A percentile compares a stretch with the other conserved stretches of the same genome.
Conservation (phyloP, 92 coral and sea anemone genomes). For the Porites cylindrica region DNA sequence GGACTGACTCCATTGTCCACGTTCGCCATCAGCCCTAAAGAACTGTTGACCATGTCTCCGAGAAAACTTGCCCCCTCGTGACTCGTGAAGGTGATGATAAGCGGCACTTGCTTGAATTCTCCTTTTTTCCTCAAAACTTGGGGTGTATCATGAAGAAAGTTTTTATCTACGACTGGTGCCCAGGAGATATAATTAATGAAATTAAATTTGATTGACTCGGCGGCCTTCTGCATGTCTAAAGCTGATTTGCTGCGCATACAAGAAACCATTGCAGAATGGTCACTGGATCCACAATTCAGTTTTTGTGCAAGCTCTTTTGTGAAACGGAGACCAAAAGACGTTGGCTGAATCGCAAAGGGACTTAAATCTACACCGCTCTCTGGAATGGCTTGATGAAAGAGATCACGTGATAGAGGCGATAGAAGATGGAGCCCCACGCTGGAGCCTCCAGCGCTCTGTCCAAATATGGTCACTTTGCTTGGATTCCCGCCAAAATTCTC, state of each 20-base stretch:
- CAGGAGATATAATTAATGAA: background rate
- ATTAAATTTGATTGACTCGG: background rate
- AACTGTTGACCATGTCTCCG: background rate
- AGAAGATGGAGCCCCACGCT: conserved; percentile 74
- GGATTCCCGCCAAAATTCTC: conserved; percentile 81
- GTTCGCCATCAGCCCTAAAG: conserved; percentile 26
- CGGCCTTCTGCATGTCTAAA: conserved; percentile 18
- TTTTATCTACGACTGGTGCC: conserved; percentile 63
- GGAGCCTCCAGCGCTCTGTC: conserved; percentile 85
- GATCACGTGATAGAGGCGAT: conserved; percentile 67
- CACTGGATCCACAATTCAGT: conserved; percentile 34
- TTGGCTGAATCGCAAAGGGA: conserved; percentile 28
- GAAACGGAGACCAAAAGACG: conserved; percentile 27
- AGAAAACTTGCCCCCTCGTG: conserved; percentile 36
- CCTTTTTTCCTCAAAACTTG: conserved; percentile 31
- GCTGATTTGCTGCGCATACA: conserved; percentile 43
- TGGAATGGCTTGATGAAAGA: too few species aligned
- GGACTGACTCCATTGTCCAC: conserved; percentile 28
- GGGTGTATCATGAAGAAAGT: conserved; percentile 26
- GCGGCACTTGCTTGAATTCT: conserved; percentile 41
- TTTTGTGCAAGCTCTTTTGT: conserved; percentile 48
- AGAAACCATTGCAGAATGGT: conserved; percentile 18
- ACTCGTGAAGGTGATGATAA: conserved; percentile 53
- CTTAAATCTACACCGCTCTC: too few species aligned
- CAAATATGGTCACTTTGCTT: conserved; percentile 79